Conservation (phyloP, 1,140 invertebrate genomes). For the Meloidogyne chitwoodi region DNA sequence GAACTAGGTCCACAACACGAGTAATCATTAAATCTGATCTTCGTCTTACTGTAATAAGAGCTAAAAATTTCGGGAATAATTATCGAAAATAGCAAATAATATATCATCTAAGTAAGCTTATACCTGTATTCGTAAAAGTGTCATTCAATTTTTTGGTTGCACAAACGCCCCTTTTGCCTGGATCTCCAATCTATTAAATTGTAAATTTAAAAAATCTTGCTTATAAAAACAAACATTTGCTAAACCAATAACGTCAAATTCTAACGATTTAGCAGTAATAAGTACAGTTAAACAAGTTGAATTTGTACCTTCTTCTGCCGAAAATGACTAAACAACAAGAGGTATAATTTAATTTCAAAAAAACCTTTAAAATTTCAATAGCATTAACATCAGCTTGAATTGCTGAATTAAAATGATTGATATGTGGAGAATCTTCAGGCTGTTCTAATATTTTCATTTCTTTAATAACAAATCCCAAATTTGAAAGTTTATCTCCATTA, state of each 20-base stretch:
- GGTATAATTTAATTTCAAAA: slow-evolving; percentile 7
- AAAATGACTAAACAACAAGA: slow-evolving; percentile 41
- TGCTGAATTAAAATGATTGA: slow-evolving; percentile 33
- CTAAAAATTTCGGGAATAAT: background rate
- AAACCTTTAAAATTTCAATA: slow-evolving; percentile 25
- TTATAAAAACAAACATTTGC: slow-evolving; percentile 25
- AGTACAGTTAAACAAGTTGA: slow-evolving; percentile 38
- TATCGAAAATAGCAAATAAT: background rate
- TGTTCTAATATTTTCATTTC: slow-evolving; percentile 45
- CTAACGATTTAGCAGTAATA: slow-evolving; percentile 39
- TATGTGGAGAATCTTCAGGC: slow-evolving; percentile 12
- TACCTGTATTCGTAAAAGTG: slow-evolving; percentile 29
- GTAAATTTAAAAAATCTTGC: background rate
- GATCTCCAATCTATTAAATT: slow-evolving; percentile 9
- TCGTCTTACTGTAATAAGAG: slow-evolving; percentile 31
- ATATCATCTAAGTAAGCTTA: background rate
- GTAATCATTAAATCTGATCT: slow-evolving; percentile 42
- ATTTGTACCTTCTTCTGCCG: slow-evolving; percentile 38
- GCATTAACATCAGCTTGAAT: slow-evolving; percentile 15
- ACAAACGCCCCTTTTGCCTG: slow-evolving; percentile 25
- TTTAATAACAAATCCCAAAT: slow-evolving; percentile 44
- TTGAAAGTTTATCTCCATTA: slow-evolving; percentile 33
- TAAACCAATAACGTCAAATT: slow-evolving; percentile 33
- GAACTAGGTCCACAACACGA: slow-evolving; percentile 44
- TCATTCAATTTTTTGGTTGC: slow-evolving; percentile 20